Base-by-base conservation (phyloP, 2,888 invertebrate genomes). In the Amiota mariae region DNA sequence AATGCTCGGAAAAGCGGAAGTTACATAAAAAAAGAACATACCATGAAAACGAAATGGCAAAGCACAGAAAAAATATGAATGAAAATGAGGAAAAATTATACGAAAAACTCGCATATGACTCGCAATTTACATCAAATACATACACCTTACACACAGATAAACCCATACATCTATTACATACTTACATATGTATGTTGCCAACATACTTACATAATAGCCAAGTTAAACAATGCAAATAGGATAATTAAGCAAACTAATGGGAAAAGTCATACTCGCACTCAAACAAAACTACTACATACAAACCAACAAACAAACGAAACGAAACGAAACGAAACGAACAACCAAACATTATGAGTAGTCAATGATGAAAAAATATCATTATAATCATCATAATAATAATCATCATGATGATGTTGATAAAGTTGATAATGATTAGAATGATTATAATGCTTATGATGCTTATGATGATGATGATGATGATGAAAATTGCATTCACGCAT, bases 211-310 rank as follows among this genome's bases (percentile, higher is more conserved):
- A 70, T 51, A 71, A 59, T 36, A 47, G 49, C n/a, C 47, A 67
- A 68, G 70, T 47, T 54, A 8, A 61, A 74, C 70, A 73, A 64
- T 56, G 63, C 57, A 57, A 67, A 70, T 73, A 72, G 71, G 36
- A 56, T 68, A 68, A 68, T 68, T 68, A 68, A 68, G 66, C 67
- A 68, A 68, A 68, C 85, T 83, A 82, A 82, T 83, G 83, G 36
- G 78, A 82, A 57, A 82, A 82, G 82, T 84, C 83, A 84, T 83
- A 84, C 85, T 84, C 83, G 85, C 85, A 83, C 83, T 80, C 79
- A 82, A 83, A 80, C 80, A 83, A 84, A 82, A 63, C 24, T 51
- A 13, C 51, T 51, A 61, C 71, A 48, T 18, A 57, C 72, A 67
- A 68, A 72, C 67, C 13, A 67, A 46, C 66, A 71, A 46, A 4